phyloP scores from a whole-genome alignment of 1,140 invertebrate genomes.

The Ostrea edulis region DNA sequence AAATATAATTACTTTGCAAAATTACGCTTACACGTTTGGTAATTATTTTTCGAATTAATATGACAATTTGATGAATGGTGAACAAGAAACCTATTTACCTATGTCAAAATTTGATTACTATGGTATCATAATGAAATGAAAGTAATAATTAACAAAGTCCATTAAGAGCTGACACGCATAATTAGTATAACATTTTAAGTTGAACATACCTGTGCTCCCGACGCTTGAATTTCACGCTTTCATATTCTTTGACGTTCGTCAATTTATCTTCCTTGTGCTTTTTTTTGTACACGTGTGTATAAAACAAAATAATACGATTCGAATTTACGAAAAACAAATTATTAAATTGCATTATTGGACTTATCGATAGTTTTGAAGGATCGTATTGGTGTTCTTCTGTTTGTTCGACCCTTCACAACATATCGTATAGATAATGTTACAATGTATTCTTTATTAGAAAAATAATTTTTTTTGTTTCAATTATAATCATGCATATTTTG shows the following conservation, averaged over 20 bases:
- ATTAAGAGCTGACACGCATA: not conserved
- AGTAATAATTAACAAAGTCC: constrained; percentile 3
- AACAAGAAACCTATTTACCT: not conserved
- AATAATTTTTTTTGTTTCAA: not conserved
- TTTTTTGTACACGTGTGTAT: no score
- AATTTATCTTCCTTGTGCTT: not conserved
- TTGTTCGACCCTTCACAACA: no score
- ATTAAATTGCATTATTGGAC: no score
- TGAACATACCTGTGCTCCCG: not conserved
- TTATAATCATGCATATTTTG: not conserved
- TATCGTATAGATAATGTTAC: no score
- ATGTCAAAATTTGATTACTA: not conserved
- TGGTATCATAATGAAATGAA: not conserved
- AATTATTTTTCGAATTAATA: no score
- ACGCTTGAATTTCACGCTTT: not conserved
- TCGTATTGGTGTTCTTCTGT: no score
- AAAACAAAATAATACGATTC: no score
- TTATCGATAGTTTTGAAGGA: no score
- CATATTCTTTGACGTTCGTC: not conserved
- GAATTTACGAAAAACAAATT: no score
- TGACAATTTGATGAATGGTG: not conserved
- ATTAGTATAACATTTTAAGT: not conserved
- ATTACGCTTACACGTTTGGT: no score
- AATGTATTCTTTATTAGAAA: not conserved
- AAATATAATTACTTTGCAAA: no score